Base-by-base conservation (phyloP, 2,797 vertebrate species). In the Anguilla marmorata region DNA sequence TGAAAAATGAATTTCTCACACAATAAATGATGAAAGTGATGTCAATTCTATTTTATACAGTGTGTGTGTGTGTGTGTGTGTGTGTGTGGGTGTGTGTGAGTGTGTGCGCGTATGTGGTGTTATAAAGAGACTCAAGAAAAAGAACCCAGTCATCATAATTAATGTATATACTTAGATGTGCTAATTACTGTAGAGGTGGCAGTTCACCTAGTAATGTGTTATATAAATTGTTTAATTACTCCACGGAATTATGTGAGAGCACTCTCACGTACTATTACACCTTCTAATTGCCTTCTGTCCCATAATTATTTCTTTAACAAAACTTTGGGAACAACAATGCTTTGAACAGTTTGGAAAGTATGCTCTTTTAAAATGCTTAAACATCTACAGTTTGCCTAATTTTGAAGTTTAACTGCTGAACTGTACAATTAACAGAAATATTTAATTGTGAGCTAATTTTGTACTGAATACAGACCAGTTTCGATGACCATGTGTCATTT, bases 111-210 rank as follows among this genome's bases (percentile, higher is more conserved):
- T 72, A 30, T 24, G 66, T 72, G 66, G 2, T 76, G 1, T 41
- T 45, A 79, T 19, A 41, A 19, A 8, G 16, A 41, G 74, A 41
- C 5, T 37, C 3, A 45, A 45, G 12, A 19, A 79, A 72, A 45
- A 45, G 74, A 5, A 79, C 74, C 74, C 74, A 79, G 74, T 79
- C 74, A 79, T 79, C 74, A 79, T 79, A 79, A 79, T 79, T 79
- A 79, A 41, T 45, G 3, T 41, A 79, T 33, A 41, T 14, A 79
- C 74, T 33, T 14, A 74, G 69, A 79, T 2, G 33, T 79, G 74
- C 74, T 41, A 79, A 79, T 79, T 79, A 79, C 74, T 7, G 19
- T 79, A 79, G 74, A 45, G 33, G 74, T 79, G 74, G 74, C 16
- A 76, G 27, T 76, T 37, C 72, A 79, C 14, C 74, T 41, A 19